These are phyloP conservation scores for Eudyptes chrysolophus DNA, from an alignment of 2,113 vertebrate genomes.

Conservation along the genomic window DNA sequence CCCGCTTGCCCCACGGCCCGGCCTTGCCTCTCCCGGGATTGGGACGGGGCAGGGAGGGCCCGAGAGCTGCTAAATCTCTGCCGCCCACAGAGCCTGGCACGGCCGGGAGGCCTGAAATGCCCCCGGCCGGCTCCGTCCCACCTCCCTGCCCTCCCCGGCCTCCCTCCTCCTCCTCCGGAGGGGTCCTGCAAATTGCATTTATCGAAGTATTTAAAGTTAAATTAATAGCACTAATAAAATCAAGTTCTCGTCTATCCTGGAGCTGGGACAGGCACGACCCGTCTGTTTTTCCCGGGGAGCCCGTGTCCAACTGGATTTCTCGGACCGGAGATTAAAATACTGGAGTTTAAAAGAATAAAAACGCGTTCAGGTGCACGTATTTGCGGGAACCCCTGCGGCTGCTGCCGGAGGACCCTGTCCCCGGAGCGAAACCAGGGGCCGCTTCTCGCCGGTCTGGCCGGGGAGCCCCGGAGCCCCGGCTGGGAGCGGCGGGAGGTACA, in stretches of 20 bases:
- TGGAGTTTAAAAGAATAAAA: neutral
- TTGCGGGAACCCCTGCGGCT: neutral
- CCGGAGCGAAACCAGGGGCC: neutral
- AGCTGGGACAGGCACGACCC: neutral
- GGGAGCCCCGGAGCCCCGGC: neutral
- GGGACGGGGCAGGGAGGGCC: neutral
- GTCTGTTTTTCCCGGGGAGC: neutral
- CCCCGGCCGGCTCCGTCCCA: neutral
- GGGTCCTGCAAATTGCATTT: neutral
- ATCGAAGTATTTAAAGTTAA: neutral
- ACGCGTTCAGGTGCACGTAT: accelerated
- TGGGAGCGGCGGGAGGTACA: neutral
- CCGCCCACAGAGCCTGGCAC: neutral
- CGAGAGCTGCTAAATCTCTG: neutral
- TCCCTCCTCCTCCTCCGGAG: neutral
- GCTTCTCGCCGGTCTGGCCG: neutral
- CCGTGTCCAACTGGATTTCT: neutral
- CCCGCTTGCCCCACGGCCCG: accelerated
- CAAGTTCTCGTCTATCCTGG: neutral
- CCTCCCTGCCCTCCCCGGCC: neutral
- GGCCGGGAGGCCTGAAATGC: neutral
- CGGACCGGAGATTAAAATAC: neutral
- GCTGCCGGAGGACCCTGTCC: neutral
- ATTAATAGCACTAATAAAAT: neutral
- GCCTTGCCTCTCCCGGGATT: neutral